Evolutionary conservation across 2,888 invertebrate genomes (phyloP).

Genomic region (Drosophila austrosaltans): DNA sequence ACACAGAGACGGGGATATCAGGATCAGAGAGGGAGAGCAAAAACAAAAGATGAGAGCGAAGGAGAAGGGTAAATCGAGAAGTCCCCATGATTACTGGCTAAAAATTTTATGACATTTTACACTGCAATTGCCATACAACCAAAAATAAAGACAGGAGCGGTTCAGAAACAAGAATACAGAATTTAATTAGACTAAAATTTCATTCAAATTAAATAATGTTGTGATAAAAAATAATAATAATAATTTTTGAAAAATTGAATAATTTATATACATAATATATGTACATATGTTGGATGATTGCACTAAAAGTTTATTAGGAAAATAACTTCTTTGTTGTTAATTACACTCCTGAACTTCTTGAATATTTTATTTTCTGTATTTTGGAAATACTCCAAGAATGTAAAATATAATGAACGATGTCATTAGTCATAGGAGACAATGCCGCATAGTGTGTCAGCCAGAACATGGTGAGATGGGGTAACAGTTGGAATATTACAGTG

Average conservation of each 20-base stretch:
- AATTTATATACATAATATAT: no score
- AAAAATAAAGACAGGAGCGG: slow-evolving; percentile 49
- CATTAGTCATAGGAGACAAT: slow-evolving; percentile 81
- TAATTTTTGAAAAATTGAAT: no score
- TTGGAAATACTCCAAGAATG: slow-evolving; percentile 79
- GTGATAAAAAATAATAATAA: no score
- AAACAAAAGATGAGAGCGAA: background rate
- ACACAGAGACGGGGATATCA: no score
- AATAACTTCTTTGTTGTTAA: background rate
- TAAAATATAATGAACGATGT: slow-evolving; percentile 82
- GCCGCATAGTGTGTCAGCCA: slow-evolving; percentile 47
- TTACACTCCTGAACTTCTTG: background rate
- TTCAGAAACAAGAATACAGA: slow-evolving; percentile 2
- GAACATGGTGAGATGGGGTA: slow-evolving; percentile 10
- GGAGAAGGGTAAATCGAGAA: background rate
- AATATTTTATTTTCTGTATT: slow-evolving; percentile 36
- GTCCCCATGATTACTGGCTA: slow-evolving; percentile 64
- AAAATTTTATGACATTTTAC: slow-evolving; percentile 77
- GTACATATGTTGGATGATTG: no score
- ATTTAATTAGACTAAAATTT: no score
- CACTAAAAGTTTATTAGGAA: no score
- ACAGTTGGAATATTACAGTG: slow-evolving; percentile 5
- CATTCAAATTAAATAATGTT: no score
- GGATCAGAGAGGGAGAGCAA: background rate
- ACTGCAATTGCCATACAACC: slow-evolving; percentile 43